Base-by-base conservation (phyloP, 2,113 vertebrate species). In the Nothocercus nigrocapillus region DNA sequence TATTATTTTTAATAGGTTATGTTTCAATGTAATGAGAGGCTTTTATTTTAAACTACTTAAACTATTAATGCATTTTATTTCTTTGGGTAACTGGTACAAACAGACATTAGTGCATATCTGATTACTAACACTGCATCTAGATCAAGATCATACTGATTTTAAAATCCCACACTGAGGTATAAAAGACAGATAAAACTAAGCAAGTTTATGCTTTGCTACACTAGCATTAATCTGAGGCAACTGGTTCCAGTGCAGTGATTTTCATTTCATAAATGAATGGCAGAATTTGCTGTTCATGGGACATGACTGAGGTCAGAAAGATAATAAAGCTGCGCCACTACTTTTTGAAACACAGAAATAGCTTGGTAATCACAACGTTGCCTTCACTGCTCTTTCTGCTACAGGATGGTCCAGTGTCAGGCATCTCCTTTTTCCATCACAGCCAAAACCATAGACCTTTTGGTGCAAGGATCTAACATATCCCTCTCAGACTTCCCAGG, bases 301-400 rank as follows among this genome's bases (percentile, higher is more conserved):
- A 64, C 76, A 59, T 38, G 78, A 72, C 47, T 81, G 72, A 54
- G 58, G 51, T 4, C 7, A 68, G 47, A 88, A 85, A 78, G 69
- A 78, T 8, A 88, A 5, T 27, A 88, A 73, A 93, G 42, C 61
- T 72, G 38, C 4, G 4, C n/a, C 42, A 64, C 18, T 81, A 17
- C 49, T 54, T 89, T 94, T 38, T 88, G 21, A 82, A 82, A 7
- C 38, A 90, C 67, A 87, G 28, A 74, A 45, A 20, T 3, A 59
- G 28, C 5, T 0, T 0, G 34, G 14, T 67, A 61, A 61, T 45
- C 3, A 5, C 34, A 34, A 10, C 9, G 8, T 63, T 17, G 21
- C 51, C 58, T 82, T 79, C 16, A 2, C 20, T 62, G 22, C 27
- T 75, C 64, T 19, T 80, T 85, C 54, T 11, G 0, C 72, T 11